phyloP scores from a whole-genome alignment of 2,888 invertebrate genomes.

The Octonoba sinensis region DNA sequence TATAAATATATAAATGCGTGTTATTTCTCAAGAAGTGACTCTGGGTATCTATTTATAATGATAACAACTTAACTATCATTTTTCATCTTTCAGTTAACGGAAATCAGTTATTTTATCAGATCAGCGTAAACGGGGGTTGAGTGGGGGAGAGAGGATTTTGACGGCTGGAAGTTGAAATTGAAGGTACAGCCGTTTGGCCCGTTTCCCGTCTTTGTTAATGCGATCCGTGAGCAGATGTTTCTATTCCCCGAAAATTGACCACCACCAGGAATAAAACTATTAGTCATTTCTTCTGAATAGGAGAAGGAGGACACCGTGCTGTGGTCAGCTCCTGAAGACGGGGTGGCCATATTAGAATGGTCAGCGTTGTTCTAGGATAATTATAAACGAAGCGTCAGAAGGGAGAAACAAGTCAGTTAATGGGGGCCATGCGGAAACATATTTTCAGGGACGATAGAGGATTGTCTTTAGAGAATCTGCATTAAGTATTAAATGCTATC shows the following conservation, averaged over 20 bases:
- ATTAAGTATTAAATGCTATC: too few relatives aligned
- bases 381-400: not conserved
- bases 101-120: not conserved
- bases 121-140: conserved; percentile 2
- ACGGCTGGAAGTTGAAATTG: conserved; percentile 24
- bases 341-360: conserved; percentile 26
- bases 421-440: too few relatives aligned
- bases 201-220: conserved; percentile 53
- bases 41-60: too few relatives aligned
- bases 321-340: conserved; percentile 32
- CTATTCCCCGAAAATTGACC: conserved; percentile 46
- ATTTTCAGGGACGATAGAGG: too few relatives aligned
- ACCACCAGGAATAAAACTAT: conserved; percentile 29
- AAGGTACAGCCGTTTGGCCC: conserved; percentile 36
- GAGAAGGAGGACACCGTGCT: conserved; percentile 26
- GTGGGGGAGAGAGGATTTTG: conserved; percentile 17
- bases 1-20: too few relatives aligned
- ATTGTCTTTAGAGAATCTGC: too few relatives aligned
- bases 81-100: not conserved
- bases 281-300: conserved; percentile 38
- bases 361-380: not conserved
- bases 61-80: not conserved
- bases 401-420: too few relatives aligned
- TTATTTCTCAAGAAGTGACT: too few relatives aligned
- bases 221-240: conserved; percentile 49